These are phyloP conservation scores for Leucozona laternaria DNA, from an alignment of 2,888 invertebrate genomes.

Conservation along the genomic window DNA sequence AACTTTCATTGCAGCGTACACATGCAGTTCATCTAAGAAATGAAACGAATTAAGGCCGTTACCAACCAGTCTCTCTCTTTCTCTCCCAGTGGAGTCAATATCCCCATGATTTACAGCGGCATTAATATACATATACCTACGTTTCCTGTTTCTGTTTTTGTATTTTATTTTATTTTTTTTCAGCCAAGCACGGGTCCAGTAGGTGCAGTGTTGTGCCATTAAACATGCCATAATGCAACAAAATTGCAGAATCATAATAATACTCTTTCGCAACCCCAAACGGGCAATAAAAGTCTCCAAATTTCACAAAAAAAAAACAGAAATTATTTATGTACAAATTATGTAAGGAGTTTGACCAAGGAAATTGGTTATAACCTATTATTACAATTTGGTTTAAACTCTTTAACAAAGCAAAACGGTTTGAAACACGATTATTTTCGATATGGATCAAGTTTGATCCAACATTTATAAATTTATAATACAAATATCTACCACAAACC, in stretches of 20 bases:
- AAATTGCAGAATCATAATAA: constrained; percentile 52
- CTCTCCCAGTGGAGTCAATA: constrained; percentile 57
- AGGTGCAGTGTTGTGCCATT: constrained; percentile 37
- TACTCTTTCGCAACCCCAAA: constrained; percentile 45
- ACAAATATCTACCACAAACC: neutral
- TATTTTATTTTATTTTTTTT: neutral
- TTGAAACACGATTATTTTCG: constrained; percentile 37
- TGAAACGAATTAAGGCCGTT: constrained; percentile 67
- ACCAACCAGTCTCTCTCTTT: constrained; percentile 33
- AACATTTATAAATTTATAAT: neutral
- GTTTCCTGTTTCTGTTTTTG: constrained; percentile 5
- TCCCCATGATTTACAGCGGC: constrained; percentile 57
- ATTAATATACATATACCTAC: constrained; percentile 40
- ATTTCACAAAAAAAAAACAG: neutral
- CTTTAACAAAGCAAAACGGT: neutral
- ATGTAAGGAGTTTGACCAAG: neutral
- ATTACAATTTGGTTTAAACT: neutral
- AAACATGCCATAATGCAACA: constrained; percentile 59
- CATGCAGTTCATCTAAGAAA: constrained; percentile 66
- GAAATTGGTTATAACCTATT: constrained; percentile 50
- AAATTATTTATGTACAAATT: neutral
- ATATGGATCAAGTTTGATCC: constrained; percentile 40
- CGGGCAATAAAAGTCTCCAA: constrained; percentile 58
- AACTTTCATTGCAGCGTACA: constrained; percentile 61
- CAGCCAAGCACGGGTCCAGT: neutral